Conservation (phyloP, 2,797 vertebrate species). For the Loris lydekkerianus region DNA sequence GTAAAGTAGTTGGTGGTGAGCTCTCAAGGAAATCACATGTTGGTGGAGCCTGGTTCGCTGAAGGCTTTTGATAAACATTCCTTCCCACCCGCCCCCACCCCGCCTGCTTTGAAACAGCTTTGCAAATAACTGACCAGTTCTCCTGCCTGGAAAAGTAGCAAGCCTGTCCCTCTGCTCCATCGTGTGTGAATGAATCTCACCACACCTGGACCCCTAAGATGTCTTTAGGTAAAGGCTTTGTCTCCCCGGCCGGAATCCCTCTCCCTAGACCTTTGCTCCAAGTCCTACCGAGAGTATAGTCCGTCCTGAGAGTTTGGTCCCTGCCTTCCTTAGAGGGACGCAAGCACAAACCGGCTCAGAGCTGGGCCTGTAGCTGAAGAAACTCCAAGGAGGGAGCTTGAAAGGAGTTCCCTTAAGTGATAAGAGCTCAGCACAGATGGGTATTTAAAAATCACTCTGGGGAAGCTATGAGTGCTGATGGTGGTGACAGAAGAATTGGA, state of each 20-base stretch:
- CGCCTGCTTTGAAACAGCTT: not conserved
- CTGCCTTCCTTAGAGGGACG: not conserved
- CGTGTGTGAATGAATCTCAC: conserved; percentile 10
- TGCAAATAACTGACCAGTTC: conserved; percentile 47
- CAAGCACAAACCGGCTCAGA: not conserved
- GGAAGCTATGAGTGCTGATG: conserved; percentile 11
- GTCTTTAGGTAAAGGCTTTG: conserved; percentile 32
- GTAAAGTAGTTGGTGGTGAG: not conserved
- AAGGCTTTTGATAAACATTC: conserved; percentile 34
- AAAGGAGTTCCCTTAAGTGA: conserved; percentile 29
- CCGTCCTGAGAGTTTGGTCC: not conserved
- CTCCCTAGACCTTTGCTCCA: not conserved
- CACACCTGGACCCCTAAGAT: conserved; percentile 1
- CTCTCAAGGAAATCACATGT: conserved; percentile 39
- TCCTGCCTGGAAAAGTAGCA: not conserved
- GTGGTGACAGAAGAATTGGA: not conserved
- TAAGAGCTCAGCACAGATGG: not conserved
- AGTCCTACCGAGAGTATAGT: not conserved
- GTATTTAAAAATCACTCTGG: conserved; percentile 50
- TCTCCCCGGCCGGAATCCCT: not conserved
- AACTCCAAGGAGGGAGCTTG: not conserved
- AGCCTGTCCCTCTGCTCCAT: not conserved
- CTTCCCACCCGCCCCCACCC: not conserved
- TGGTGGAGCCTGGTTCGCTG: not conserved
- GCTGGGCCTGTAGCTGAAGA: conserved; percentile 12